Evolutionary conservation across 2,797 vertebrate genomes (phyloP).

Genomic region (Lithobates sylvaticus): DNA sequence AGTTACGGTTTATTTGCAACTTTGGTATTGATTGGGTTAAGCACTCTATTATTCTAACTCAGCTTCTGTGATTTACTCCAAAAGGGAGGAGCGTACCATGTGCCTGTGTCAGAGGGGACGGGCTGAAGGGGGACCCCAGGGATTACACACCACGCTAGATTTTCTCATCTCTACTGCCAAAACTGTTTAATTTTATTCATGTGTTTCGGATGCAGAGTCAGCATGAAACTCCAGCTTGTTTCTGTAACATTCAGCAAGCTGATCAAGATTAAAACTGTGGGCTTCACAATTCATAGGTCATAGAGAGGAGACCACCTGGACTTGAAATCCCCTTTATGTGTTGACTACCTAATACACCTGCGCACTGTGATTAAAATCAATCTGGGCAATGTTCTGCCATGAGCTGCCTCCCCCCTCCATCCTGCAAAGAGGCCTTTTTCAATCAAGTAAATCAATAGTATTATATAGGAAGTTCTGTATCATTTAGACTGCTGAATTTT

Average conservation of each 20-base stretch:
- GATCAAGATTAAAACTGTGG: conserved; percentile 22
- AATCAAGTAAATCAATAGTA: background rate
- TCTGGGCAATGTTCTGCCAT: background rate
- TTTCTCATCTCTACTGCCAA: conserved; percentile 56
- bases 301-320: background rate
- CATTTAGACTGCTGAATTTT: background rate
- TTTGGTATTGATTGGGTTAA: conserved; percentile 41
- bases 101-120: conserved; percentile 27
- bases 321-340: background rate
- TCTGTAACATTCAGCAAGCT: conserved; percentile 31
- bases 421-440: background rate
- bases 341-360: background rate
- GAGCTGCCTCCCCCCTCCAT: no score
- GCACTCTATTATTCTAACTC: conserved; percentile 18
- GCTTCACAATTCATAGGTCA: background rate
- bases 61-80: conserved; percentile 49
- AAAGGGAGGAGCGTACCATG: conserved; percentile 33
- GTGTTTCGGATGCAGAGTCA: conserved; percentile 63
- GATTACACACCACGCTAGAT: conserved; percentile 53
- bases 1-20: background rate
- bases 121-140: conserved; percentile 40
- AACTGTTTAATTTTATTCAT: conserved; percentile 62
- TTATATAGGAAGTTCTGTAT: background rate
- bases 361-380: background rate
- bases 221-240: conserved; percentile 49